These are phyloP conservation scores for Chaunax sp. DNA, from an alignment of 2,797 vertebrate genomes.

Conservation along the genomic window DNA sequence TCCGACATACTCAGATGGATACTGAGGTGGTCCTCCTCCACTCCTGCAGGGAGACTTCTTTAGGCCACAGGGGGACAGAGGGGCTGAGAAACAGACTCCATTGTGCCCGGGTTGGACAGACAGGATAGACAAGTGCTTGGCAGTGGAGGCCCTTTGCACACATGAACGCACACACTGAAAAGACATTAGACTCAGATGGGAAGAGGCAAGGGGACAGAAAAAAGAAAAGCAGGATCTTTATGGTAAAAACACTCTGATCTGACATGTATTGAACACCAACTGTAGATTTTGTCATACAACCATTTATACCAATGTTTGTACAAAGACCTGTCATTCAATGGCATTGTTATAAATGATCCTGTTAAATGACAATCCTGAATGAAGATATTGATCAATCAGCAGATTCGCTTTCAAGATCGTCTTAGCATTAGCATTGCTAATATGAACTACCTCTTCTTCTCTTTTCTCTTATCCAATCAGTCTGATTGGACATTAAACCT, in stretches of 20 bases:
- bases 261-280: constrained; percentile 60
- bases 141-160: constrained; percentile 81
- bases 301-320: constrained; percentile 47
- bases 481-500: background rate
- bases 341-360: no score
- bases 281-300: constrained; percentile 39
- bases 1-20: constrained; percentile 33
- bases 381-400: background rate
- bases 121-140: constrained; percentile 65
- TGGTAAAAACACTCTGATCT: constrained; percentile 61
- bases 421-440: background rate
- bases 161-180: constrained; percentile 88
- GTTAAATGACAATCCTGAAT: background rate
- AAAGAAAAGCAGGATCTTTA: constrained; percentile 62
- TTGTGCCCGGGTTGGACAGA: constrained; percentile 75
- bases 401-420: background rate
- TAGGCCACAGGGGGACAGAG: constrained; percentile 65
- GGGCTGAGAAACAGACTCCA: constrained; percentile 66
- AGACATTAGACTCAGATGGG: constrained; percentile 81
- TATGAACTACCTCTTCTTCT: background rate
- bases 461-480: background rate
- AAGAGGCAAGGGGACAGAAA: constrained; percentile 61
- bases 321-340: background rate
- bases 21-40: constrained; percentile 65
- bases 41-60: constrained; percentile 75